Evolutionary conservation across 2,797 vertebrate species (phyloP).

Genomic region (Pampus argenteus): DNA sequence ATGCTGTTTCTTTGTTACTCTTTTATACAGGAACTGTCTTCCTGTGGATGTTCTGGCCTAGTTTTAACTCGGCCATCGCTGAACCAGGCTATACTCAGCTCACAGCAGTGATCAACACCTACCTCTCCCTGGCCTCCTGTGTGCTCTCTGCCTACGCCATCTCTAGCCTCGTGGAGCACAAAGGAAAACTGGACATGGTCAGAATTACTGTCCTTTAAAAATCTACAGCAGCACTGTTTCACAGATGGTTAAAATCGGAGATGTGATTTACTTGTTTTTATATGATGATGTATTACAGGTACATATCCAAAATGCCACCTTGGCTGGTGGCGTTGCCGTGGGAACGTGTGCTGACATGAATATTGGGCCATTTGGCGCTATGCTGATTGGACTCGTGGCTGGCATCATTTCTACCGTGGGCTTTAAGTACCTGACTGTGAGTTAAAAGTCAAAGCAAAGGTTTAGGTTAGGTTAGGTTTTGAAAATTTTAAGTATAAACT

Average conservation of each 20-base stretch:
- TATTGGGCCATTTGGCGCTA: slow-evolving; percentile 87
- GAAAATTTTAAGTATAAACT: neutral
- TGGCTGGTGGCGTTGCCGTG: slow-evolving; percentile 96
- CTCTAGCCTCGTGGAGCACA: slow-evolving; percentile 90
- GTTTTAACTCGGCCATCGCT: slow-evolving; percentile 95
- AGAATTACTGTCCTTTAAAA: slow-evolving; percentile 42
- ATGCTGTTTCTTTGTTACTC: neutral
- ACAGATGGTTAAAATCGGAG: neutral
- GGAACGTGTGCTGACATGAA: slow-evolving; percentile 94
- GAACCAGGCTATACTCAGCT: slow-evolving; percentile 52
- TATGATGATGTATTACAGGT: slow-evolving; percentile 81
- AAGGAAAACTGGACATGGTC: slow-evolving; percentile 96
- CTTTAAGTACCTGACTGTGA: slow-evolving; percentile 91
- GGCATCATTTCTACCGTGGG: slow-evolving; percentile 92
- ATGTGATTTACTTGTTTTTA: neutral
- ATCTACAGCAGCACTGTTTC: neutral
- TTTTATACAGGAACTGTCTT: slow-evolving; percentile 90
- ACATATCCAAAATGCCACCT: slow-evolving; percentile 96
- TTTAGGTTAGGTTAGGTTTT: neutral
- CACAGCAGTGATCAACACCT: slow-evolving; percentile 92
- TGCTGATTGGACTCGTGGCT: slow-evolving; percentile 92
- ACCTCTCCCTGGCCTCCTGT: slow-evolving; percentile 91
- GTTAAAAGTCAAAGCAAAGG: slow-evolving; percentile 58
- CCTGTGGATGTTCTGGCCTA: slow-evolving; percentile 98
- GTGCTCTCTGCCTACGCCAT: slow-evolving; percentile 90